Base-by-base conservation (phyloP, 2,797 vertebrate genomes). In the Phalloptychus januarius region DNA sequence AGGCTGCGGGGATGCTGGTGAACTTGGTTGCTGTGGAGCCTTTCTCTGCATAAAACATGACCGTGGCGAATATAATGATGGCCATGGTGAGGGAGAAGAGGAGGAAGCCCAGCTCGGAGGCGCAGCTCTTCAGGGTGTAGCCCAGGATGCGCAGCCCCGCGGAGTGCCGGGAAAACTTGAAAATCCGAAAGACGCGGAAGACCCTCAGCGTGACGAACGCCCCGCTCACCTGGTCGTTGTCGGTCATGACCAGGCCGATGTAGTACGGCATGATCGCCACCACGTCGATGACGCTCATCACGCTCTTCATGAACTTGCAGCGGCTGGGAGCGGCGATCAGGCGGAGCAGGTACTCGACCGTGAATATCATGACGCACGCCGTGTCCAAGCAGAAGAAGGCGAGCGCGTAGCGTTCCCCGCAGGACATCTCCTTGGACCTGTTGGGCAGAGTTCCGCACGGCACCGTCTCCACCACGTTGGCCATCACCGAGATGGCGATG, bases 21-120 rank as follows among this genome's bases (percentile, higher is more conserved):
- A 98, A 99, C 95, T 97, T 99, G 97, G 93, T 98, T 92, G 96
- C 96, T 1, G 96, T 88, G 79, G 97, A 98, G 82, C 98, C 97
- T 83, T 99, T 99, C 94, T 99, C 98, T 74, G 98, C 97, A 90
- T 99, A 99, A 95, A 98, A 99, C 97, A 99, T 99, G 83, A 99
- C 98, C 2, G 98, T 99, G 25, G 98, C 98, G 84, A 99, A 99
- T 91, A 99, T 98, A 87, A 99, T 99, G 95, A 99, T 99, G 91
- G 98, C 98, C 98, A 99, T 99, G 52, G 98, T 98, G 88, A 99
- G 97, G 6, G 98, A 99, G 94, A 99, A 99, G 71, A 99, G 97
- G 20, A 99, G 95, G 94, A 99, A 99, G 93, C 98, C 98, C 93
- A 99, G 88, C 87, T 99, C 98, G 0, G 98, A 99, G 65, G 97